Evolutionary conservation across 2,113 vertebrate species (phyloP).

Genomic region (Dendropsophus ebraccatus): DNA sequence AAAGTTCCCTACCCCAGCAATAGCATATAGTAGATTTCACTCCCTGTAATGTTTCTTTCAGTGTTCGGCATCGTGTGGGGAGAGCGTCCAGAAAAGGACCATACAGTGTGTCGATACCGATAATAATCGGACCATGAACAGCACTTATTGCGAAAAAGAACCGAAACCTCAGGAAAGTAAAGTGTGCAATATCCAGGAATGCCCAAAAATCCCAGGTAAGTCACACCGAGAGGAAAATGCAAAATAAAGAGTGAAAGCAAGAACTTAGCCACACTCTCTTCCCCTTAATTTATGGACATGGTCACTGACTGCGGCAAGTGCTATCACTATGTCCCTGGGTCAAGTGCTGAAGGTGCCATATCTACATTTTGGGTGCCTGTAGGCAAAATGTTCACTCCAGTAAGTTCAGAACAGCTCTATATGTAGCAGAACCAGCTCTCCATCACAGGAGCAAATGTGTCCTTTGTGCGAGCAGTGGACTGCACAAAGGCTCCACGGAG

Average conservation of each 20-base stretch:
- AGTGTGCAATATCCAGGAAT: constrained; percentile 71
- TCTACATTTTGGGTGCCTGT: background rate
- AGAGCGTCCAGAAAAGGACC: constrained; percentile 71
- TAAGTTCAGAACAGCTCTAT: background rate
- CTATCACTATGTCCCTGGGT: no score
- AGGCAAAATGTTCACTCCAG: background rate
- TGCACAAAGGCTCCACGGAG: background rate
- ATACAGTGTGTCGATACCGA: constrained; percentile 70
- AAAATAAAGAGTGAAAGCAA: background rate
- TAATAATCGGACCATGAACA: constrained; percentile 62
- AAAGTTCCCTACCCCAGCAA: no score
- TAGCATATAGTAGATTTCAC: background rate
- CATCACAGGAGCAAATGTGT: background rate
- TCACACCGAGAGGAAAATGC: background rate
- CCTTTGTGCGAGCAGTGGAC: background rate
- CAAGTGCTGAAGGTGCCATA: background rate
- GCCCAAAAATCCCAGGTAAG: constrained; percentile 68
- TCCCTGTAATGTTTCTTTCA: constrained; percentile 63
- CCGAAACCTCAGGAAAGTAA: constrained; percentile 66
- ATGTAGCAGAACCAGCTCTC: background rate
- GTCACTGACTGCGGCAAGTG: no score
- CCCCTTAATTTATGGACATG: no score
- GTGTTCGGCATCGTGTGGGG: constrained; percentile 76
- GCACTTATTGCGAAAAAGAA: constrained; percentile 66
- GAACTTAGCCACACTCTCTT: background rate